Conservation (phyloP, 2,113 vertebrate species). For the Puffinus mauretanicus region DNA sequence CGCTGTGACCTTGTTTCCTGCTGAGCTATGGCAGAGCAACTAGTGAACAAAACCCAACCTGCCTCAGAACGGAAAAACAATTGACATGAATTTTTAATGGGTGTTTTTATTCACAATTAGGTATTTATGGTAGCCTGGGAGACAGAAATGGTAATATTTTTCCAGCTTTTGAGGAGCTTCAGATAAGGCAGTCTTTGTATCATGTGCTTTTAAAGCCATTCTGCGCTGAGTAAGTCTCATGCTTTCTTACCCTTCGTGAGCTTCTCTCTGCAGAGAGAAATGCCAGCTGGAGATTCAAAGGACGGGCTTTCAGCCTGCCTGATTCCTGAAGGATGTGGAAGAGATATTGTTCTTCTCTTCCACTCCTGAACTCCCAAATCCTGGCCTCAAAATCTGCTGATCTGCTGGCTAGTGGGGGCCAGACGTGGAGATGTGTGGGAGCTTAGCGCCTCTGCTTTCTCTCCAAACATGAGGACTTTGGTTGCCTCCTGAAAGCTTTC, state of each 20-base stretch:
- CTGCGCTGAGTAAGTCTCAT: background rate
- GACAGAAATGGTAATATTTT: conserved; percentile 36
- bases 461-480: background rate
- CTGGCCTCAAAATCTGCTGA: background rate
- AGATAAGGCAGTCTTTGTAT: background rate
- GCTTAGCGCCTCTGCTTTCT: conserved; percentile 27
- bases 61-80: conserved; percentile 1
- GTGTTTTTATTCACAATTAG: conserved; percentile 38
- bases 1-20: background rate
- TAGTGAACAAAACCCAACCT: conserved; percentile 4
- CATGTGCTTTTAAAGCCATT: background rate
- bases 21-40: background rate
- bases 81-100: conserved; percentile 28
- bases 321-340: background rate
- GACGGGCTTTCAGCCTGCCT: background rate
- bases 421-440: background rate
- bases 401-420: background rate
- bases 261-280: background rate
- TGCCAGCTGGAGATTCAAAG: conserved; percentile 3
- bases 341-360: background rate
- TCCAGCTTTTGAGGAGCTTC: conserved; percentile 10
- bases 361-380: background rate
- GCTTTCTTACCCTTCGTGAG: background rate
- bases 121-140: conserved; percentile 16
- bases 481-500: conserved; percentile 12